Evolutionary conservation across 2,113 vertebrate species (phyloP), one percentile per base, ranked within the genome.

Genomic region (Panthera tigris): DNA sequence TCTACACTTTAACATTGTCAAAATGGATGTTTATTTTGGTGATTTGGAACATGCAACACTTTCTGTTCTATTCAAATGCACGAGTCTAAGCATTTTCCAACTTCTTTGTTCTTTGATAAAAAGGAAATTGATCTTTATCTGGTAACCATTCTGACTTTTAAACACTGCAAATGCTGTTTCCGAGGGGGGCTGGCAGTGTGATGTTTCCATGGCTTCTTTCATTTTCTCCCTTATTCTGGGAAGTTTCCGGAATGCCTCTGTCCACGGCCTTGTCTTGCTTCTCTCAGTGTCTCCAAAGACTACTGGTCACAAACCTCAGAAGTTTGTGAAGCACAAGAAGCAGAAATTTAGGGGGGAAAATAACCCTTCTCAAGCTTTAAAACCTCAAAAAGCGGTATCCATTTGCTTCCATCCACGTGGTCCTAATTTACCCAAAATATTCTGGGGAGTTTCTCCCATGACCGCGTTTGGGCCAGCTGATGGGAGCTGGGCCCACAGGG

Each of bases 61-160:
- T 97, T 97, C 96, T 97, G 91, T 61, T 97, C 81, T 79, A 91
- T 97, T 98, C 97, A 98, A 97, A 98, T 3, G 94, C 90, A 96
- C 11, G 88, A 83, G 90, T 94, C 94, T 96, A 89, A 97, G 95
- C 97, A 96, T 98, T 98, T 96, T 98, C 97, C 89, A 92, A 97
- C 95, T 95, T 95, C 97, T 98, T 98, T 98, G 98, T 99, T 98
- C 98, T 98, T 95, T 95, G 94, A 74, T 97, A 93, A 98, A 96
- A 97, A 91, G 88, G 74, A 98, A 97, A 98, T 63, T 93, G 98
- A 98, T 98, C 97, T 98, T 98, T 97, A 98, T 98, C 98, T 98
- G 83, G 96, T 96, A 97, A 95, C 88, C 79, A 96, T 96, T 97
- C 98, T 96, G 74, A 95, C 94, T 98, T 98, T 98, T 45, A 95